Evolutionary conservation across 2,888 invertebrate species (phyloP), one percentile per base, ranked within the genome.

Genomic region (Agrochola lychnidis): DNA sequence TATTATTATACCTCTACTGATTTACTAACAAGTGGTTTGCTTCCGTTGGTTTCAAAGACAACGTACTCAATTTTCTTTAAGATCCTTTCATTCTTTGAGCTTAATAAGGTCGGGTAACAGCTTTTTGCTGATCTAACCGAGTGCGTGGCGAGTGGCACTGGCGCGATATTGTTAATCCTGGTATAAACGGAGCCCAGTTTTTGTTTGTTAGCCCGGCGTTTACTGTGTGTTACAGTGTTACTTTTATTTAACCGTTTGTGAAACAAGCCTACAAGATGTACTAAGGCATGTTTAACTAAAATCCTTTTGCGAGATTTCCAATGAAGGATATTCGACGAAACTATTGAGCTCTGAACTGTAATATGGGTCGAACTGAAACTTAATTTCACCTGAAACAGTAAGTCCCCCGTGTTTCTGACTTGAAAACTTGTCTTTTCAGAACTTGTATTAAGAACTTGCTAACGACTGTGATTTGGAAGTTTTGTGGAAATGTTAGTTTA

Each of bases 41-140:
- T 59, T 69, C 45, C 63, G 70, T 76, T 78, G 76, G 75, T 70
- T 77, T 63, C 66, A 30, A 73, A 72, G 73, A 78, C 73, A 75
- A 75, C 68, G 76, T 73, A 42, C n/a, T 36, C n/a, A 36, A 84
- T 82, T 85, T 86, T 78, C 78, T 57, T 57, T 67, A 57, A 76
- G 68, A 73, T 67, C 64, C 63, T 76, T 78, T 79, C 68, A 70
- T 68, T 66, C 66, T 79, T 80, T 75, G 73, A 74, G 64, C n/a
- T 61, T 62, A 51, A 40, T 63, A 75, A 57, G 62, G 12, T 67
- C 63, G 64, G 30, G 66, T 76, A 84, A 87, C 81, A 78, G 80
- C 59, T 85, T 80, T 87, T 85, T 76, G 79, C 74, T 74, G 78
- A 71, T 56, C 68, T 64, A 77, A 75, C 57, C 48, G 69, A 79